phyloP scores from a whole-genome alignment of 2,113 vertebrate genomes.

The Brevimyrus niger region DNA sequence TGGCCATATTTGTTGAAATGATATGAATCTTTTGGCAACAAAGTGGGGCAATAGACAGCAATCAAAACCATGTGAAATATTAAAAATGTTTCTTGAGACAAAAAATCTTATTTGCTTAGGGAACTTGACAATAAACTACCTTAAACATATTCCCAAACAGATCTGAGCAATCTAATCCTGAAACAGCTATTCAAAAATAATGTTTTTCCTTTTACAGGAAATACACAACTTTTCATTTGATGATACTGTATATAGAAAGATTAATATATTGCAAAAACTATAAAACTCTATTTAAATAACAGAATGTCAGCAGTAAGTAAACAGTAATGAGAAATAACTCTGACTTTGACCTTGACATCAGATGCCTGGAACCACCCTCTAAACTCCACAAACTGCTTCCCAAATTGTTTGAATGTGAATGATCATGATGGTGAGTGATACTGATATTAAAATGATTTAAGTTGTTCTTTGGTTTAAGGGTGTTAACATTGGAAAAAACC shows the following conservation, averaged over 20 bases:
- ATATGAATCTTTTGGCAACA: background rate
- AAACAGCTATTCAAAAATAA: background rate
- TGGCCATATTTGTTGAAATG: background rate
- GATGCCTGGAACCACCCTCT: background rate
- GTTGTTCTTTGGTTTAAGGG: background rate
- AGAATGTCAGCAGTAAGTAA: background rate
- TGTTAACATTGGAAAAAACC: background rate
- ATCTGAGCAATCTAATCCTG: background rate
- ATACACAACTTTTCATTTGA: background rate
- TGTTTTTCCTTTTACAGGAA: background rate
- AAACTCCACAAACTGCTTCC: background rate
- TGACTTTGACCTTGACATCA: background rate
- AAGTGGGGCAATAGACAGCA: background rate
- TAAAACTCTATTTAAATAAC: background rate
- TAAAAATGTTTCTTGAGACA: background rate
- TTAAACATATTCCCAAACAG: background rate
- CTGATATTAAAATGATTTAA: background rate
- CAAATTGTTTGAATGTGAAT: background rate
- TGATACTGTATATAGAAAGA: background rate
- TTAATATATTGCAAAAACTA: background rate
- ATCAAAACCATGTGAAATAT: background rate
- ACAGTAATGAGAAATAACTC: background rate
- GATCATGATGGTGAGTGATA: background rate
- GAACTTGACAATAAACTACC: background rate
- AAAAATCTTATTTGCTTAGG: background rate